A percentile compares a stretch with the other conserved stretches of the same genome.
Evolutionary conservation across 1,140 invertebrate genomes (phyloP).

Genomic region (Drosophila cardini): DNA sequence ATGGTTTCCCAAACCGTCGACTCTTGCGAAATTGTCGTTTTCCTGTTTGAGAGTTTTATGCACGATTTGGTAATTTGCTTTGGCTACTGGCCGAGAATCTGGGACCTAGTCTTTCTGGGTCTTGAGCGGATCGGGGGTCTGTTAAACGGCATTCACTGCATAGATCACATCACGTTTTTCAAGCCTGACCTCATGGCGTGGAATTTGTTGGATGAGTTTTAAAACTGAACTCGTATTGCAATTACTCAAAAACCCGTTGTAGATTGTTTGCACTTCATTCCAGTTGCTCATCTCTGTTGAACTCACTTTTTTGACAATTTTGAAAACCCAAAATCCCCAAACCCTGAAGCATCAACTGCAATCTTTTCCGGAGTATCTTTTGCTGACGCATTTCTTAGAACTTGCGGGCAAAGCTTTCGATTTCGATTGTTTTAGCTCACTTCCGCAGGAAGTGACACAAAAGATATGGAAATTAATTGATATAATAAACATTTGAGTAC

Average conservation of each 20-base stretch:
- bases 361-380: background rate
- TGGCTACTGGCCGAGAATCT: constrained; percentile 59
- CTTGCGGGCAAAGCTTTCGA: constrained; percentile 1
- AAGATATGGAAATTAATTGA: constrained; percentile 11
- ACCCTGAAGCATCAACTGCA: background rate
- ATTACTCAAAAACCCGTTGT: constrained; percentile 20
- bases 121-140: background rate
- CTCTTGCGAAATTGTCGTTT: constrained; percentile 71
- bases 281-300: constrained; percentile 11
- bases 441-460: constrained; percentile 27
- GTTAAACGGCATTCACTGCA: constrained; percentile 22
- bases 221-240: constrained; percentile 22
- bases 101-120: constrained; percentile 1
- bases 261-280: constrained; percentile 1
- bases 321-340: background rate
- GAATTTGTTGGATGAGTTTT: background rate
- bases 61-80: constrained; percentile 74
- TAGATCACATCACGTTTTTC: constrained; percentile 71
- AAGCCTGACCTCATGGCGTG: constrained; percentile 21
- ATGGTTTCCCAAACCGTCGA: constrained; percentile 25
- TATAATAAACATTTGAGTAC: background rate
- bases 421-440: constrained; percentile 13
- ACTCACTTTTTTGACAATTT: background rate
- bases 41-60: constrained; percentile 53
- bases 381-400: background rate